Conservation (phyloP, 2,797 vertebrate genomes). For the Antrozous pallidus region DNA sequence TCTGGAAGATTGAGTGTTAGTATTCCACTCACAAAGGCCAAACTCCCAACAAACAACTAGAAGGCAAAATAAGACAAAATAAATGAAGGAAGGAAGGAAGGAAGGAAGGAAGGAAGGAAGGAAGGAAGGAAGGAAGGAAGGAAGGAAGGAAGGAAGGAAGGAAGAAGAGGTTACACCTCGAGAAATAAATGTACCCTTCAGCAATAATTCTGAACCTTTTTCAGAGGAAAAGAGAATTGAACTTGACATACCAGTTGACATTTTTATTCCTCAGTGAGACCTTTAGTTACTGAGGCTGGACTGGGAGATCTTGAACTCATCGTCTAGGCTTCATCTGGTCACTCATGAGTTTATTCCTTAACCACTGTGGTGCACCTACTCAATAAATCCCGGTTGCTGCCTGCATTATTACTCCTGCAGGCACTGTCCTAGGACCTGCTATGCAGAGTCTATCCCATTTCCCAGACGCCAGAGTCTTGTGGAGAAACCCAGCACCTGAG, state of each 20-base stretch:
- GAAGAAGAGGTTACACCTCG: not conserved
- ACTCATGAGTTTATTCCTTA: not conserved
- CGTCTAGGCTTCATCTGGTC: not conserved
- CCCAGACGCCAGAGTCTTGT: not conserved
- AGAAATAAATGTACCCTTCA: not conserved
- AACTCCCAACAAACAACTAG: constrained; percentile 87
- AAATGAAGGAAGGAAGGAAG: too few species aligned
- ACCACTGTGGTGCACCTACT: not conserved
- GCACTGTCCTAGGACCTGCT: not conserved
- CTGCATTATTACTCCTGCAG: not conserved
- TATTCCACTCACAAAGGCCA: constrained; percentile 90
- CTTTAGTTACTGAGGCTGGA: not conserved
- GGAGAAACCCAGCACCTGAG: not conserved
- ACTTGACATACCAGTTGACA: not conserved
- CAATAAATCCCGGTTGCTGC: not conserved
- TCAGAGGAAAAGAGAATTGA: not conserved
- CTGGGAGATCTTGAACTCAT: not conserved
- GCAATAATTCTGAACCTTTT: not conserved
- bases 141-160: too few species aligned
- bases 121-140: not conserved
- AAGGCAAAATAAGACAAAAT: too few species aligned
- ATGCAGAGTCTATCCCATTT: not conserved
- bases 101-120: not conserved
- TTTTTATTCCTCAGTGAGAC: not conserved
- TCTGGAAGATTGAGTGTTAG: constrained; percentile 91